A percentile compares a stretch with the other conserved stretches of the same genome.
Evolutionary conservation across 1,140 invertebrate species (phyloP).

Genomic region (Drosophila serrata): DNA sequence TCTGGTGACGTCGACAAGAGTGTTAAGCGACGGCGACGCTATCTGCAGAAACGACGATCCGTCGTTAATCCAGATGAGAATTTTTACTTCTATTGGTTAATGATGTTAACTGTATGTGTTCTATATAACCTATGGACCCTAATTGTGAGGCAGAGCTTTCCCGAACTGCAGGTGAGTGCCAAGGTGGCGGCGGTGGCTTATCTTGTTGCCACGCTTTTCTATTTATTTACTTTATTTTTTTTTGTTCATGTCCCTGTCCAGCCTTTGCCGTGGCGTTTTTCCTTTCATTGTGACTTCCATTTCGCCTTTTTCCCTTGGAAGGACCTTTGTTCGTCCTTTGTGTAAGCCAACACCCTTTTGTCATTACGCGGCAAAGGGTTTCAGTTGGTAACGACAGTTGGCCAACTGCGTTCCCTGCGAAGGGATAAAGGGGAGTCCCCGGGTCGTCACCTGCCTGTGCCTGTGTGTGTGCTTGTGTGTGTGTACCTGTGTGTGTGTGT

Average conservation of each 20-base stretch:
- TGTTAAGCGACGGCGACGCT: slow-evolving; percentile 88
- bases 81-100: slow-evolving; percentile 98
- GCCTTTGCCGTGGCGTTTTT: background rate
- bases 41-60: slow-evolving; percentile 90
- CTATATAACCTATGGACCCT: slow-evolving; percentile 98
- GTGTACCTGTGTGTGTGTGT: too few relatives aligned
- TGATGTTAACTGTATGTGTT: slow-evolving; percentile 94
- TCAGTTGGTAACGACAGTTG: slow-evolving; percentile 49
- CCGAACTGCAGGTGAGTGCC: slow-evolving; percentile 91
- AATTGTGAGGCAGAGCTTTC: slow-evolving; percentile 97
- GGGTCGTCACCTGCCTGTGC: slow-evolving; percentile 13
- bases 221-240: background rate
- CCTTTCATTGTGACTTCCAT: slow-evolving; percentile 10
- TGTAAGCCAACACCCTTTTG: slow-evolving; percentile 56
- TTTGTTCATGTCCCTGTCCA: background rate
- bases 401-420: slow-evolving; percentile 4
- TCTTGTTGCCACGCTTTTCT: background rate
- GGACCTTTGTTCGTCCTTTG: slow-evolving; percentile 51
- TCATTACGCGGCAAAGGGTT: slow-evolving; percentile 50
- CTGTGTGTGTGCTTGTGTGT: background rate
- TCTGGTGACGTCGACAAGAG: slow-evolving; percentile 87
- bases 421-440: background rate
- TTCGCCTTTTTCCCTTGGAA: slow-evolving; percentile 32
- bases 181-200: background rate
- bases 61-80: slow-evolving; percentile 98